Percentiles rank a stretch among this genome's conserved stretches.
Conservation (phyloP, 2,797 vertebrate species). For the Nothura maculosa region DNA sequence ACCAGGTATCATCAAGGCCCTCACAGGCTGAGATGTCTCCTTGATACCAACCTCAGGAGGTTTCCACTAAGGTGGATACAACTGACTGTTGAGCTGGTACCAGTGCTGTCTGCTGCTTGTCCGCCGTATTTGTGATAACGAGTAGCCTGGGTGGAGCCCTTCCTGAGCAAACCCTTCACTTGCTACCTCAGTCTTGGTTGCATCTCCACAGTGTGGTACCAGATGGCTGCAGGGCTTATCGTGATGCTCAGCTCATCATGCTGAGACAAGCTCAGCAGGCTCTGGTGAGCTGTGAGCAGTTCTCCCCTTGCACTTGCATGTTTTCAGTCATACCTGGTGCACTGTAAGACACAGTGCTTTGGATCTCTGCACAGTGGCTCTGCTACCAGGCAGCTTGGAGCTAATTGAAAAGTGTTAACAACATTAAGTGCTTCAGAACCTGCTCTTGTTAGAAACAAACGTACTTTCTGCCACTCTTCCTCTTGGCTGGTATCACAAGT, state of each 20-base stretch:
- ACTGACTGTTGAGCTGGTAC: not conserved
- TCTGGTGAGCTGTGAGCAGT: not conserved
- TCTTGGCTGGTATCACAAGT: not conserved
- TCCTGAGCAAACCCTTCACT: not conserved
- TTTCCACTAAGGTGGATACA: not conserved
- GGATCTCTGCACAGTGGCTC: not conserved
- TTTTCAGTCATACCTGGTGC: not conserved
- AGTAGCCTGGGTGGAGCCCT: not conserved
- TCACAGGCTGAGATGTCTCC: fast-evolving
- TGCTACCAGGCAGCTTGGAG: not conserved
- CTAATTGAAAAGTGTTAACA: not conserved
- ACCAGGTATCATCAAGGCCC: not conserved
- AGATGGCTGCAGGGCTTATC: fast-evolving
- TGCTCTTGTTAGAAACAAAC: not conserved
- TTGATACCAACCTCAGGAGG: not conserved
- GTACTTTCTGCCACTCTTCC: not conserved
- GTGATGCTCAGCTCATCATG: fast-evolving
- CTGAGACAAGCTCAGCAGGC: not conserved
- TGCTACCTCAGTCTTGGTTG: not conserved
- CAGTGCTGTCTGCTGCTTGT: not conserved
- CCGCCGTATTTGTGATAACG: fast-evolving
- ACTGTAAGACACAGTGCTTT: not conserved
- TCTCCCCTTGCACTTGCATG: not conserved
- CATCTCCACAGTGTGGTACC: fast-evolving
- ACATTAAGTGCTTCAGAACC: not conserved